Base-by-base conservation (phyloP, 2,888 invertebrate species). In the Ctena decussata region DNA sequence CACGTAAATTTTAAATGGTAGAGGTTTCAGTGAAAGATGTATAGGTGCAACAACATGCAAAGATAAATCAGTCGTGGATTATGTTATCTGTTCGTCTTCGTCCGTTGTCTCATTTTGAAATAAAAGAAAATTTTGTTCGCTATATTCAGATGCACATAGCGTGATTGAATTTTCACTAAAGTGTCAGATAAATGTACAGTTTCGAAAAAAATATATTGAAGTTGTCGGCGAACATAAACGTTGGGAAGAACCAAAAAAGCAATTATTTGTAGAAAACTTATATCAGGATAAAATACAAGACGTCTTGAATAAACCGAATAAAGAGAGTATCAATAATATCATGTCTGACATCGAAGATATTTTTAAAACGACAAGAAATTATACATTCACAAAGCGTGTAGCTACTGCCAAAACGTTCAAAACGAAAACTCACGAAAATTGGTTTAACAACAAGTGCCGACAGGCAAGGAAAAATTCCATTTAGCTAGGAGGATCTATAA, bases 61-160 rank as follows among this genome's bases (percentile, higher is more conserved):
- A 73, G 15, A 41, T 41, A 37, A 15, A 18, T 39, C 72, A n/a
- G 72, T 72, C 41, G 72, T 72, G 15, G 72, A 72, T 41, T 72
- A 44, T 39, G 72, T 41, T 41, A n/a, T 72, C 11, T 72, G 35
- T 35, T 72, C 72, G n/a, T 21, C 21, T 24, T 8, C 32, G 12
- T 6, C 15, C 24, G 12, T 72, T 41, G 41, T 41, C 24, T 1
- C 39, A 72, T 41, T 39, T 72, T 44, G 3, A 73, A 24, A 44
- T 73, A 11, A 12, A 27, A 41, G 21, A 35, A 35, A 37, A 15
- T 44, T 73, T 5, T 44, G 21, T 24, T 0, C 24, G 0, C 27
- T 27, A 21, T 73, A 30, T 41, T 46, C 73, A 44, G 15, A 73
- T 73, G 73, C 24, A 41, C 41, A 41, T 44, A 37, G 6, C 12